Conservation (phyloP, 2,888 invertebrate species). For the Pardosa pseudoannulata region DNA sequence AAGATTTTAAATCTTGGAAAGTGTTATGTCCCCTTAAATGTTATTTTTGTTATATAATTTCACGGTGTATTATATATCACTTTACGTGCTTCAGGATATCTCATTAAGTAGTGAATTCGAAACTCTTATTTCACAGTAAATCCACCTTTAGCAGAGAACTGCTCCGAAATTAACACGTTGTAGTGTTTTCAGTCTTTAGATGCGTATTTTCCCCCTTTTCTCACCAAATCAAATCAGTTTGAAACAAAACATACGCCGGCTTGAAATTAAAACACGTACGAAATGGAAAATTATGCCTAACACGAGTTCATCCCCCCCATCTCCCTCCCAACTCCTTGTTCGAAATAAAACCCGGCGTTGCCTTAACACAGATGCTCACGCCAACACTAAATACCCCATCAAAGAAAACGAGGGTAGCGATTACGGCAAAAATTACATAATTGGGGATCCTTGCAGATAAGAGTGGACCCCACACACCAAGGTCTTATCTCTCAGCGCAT, state of each 20-base stretch:
- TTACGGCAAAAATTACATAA: slow-evolving; percentile 66
- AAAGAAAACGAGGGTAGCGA: slow-evolving; percentile 28
- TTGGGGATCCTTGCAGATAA: slow-evolving; percentile 57
- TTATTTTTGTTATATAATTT: no score
- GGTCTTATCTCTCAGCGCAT: slow-evolving; percentile 42
- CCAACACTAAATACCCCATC: slow-evolving; percentile 19
- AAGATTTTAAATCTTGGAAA: no score
- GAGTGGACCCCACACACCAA: slow-evolving; percentile 22
- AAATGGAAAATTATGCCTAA: slow-evolving; percentile 19
- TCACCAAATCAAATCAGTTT: neutral
- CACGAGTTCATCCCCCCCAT: no score
- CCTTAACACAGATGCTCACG: slow-evolving; percentile 2
- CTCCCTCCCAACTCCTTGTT: neutral
- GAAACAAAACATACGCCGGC: neutral
- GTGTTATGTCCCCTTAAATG: no score
- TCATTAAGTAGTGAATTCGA: no score
- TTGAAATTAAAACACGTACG: slow-evolving; percentile 18
- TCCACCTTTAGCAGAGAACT: no score
- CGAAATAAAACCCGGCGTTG: slow-evolving; percentile 9
- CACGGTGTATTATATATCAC: no score
- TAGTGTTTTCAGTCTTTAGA: no score
- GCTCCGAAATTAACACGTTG: no score
- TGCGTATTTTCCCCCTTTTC: neutral
- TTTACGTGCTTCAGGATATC: no score
- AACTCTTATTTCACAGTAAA: no score